Conservation (phyloP, 2,113 vertebrate genomes). For the Nothocercus julius region DNA sequence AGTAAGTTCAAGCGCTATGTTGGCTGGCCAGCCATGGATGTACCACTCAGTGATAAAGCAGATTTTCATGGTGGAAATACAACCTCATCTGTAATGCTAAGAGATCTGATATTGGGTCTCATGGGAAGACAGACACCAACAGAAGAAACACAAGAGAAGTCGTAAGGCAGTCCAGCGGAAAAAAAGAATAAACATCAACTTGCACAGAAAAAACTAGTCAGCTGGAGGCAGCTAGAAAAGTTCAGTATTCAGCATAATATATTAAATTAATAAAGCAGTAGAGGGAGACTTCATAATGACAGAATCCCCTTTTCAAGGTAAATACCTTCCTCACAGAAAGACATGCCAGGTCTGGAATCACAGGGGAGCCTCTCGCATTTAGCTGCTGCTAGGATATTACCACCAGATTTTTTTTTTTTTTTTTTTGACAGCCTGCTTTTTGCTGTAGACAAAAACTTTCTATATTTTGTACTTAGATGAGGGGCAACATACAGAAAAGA, state of each 20-base stretch:
- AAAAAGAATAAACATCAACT: background rate
- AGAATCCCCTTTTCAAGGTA: background rate
- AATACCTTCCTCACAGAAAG: background rate
- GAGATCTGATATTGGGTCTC: background rate
- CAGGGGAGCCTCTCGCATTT: background rate
- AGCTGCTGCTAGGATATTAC: background rate
- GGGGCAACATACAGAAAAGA: background rate
- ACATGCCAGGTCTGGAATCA: background rate
- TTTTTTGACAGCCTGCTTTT: background rate
- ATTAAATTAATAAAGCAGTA: background rate
- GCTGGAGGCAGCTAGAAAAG: background rate
- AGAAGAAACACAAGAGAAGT: background rate
- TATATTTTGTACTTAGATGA: background rate
- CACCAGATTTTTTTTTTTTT: background rate
- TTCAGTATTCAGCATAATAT: background rate
- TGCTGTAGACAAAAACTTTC: background rate
- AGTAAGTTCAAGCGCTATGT: background rate
- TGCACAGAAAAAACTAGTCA: background rate
- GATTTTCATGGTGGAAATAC: background rate
- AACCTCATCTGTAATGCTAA: background rate
- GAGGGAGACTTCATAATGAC: rapidly evolving
- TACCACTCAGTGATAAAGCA: background rate
- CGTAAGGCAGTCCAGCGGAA: background rate
- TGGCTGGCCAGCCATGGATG: background rate
- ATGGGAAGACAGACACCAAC: background rate